Evolutionary conservation across 2,888 invertebrate genomes (phyloP).

Genomic region (Tetragonisca angustula): DNA sequence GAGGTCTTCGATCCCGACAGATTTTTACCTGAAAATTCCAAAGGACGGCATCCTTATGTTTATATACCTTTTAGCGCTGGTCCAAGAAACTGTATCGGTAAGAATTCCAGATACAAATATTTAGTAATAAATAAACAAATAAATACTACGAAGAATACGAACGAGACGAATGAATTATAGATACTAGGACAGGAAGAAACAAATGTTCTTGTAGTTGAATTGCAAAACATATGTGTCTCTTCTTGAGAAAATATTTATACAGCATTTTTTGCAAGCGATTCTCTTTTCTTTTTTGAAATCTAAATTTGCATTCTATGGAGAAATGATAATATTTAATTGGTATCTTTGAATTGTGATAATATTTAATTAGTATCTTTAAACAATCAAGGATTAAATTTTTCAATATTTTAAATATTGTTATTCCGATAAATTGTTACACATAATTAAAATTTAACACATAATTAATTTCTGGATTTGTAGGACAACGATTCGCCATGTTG

Average conservation of each 20-base stretch:
- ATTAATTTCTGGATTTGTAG: constrained; percentile 33
- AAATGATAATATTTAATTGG: not conserved
- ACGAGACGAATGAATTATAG: not conserved
- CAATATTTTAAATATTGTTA: too few relatives aligned
- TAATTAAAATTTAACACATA: not conserved
- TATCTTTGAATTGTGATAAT: not conserved
- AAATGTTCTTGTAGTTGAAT: not conserved
- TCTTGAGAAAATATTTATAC: not conserved
- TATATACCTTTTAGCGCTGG: constrained; percentile 90
- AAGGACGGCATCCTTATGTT: constrained; percentile 86
- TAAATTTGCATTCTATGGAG: not conserved
- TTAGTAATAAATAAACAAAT: not conserved
- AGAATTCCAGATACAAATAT: constrained; percentile 6
- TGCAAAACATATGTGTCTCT: not conserved
- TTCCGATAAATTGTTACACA: not conserved
- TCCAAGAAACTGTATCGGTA: constrained; percentile 89
- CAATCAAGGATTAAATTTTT: not conserved
- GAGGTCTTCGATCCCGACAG: constrained; percentile 88
- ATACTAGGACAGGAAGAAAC: not conserved
- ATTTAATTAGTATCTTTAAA: not conserved
- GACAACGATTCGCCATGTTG: constrained; percentile 72
- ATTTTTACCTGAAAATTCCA: constrained; percentile 86
- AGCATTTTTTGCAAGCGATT: not conserved
- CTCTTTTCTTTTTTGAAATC: not conserved
- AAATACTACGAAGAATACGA: not conserved